Percentiles rank a stretch among this genome's conserved stretches.
phyloP scores from a whole-genome alignment of 2,797 vertebrate species.

The Karalla daura region DNA sequence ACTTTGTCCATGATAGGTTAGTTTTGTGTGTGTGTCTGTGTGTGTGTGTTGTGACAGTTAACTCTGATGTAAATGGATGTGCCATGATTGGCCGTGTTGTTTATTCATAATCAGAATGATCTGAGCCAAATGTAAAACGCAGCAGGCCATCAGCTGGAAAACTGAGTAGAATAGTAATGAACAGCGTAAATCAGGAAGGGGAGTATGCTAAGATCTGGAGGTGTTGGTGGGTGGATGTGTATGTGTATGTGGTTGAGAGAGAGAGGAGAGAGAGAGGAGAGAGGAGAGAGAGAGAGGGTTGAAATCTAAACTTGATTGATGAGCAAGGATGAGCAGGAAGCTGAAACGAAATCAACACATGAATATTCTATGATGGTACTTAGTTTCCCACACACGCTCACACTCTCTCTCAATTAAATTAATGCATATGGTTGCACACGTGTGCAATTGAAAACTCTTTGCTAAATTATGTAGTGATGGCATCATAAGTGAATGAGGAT shows the following conservation, averaged over 20 bases:
- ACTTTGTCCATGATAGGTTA: conserved; percentile 3
- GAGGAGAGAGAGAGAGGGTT: background rate
- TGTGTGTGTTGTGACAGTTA: conserved; percentile 13
- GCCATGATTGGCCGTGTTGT: conserved; percentile 60
- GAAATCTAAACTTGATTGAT: conserved; percentile 45
- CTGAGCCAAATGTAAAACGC: conserved; percentile 57
- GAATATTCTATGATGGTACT: conserved; percentile 37
- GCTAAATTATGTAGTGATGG: conserved; percentile 21
- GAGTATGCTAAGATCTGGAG: conserved; percentile 24
- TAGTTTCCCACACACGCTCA: conserved; percentile 5
- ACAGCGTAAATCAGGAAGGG: conserved; percentile 36
- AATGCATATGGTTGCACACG: conserved; percentile 39
- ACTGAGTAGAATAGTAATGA: conserved; percentile 71
- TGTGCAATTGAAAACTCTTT: conserved; percentile 10
- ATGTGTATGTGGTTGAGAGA: background rate
- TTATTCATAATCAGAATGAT: conserved; percentile 72
- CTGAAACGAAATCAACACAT: conserved; percentile 35
- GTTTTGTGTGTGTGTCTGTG: conserved; percentile 4
- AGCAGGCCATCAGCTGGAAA: conserved; percentile 58
- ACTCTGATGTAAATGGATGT: conserved; percentile 44
- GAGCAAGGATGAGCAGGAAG: conserved; percentile 20
- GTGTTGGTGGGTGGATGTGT: conserved; percentile 11
- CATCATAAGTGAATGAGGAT: background rate
- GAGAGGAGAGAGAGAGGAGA: background rate
- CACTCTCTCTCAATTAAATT: conserved; percentile 28